Evolutionary conservation across 2,797 vertebrate species (phyloP), one percentile per base, ranked within the genome.

Genomic region (Corythornis leucogaster): DNA sequence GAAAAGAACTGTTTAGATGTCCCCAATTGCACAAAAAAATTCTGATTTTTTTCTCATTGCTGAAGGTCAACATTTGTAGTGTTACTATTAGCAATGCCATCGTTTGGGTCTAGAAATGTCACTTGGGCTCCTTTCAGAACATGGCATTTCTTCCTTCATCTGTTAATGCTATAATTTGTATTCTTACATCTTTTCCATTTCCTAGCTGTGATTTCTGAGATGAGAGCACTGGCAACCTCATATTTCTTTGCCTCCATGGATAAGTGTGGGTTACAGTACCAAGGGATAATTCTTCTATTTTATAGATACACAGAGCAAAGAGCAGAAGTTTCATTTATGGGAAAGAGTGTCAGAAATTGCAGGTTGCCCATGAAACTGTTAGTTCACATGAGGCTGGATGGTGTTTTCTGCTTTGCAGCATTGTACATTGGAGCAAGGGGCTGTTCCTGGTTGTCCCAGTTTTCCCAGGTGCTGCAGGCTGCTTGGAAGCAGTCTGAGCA

Each of bases 271-370:
- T 88, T 53, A 45, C 8, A 53, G 12, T 80, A 69, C 51, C 0
- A 2, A 73, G 24, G 22, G 46, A 30, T 55, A 59, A 35, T 58
- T 92, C 28, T 61, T 16, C 33, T 77, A 3, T 67, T 87, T 80
- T 62, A 57, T 45, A 75, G 40, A 40, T 80, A 22, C 71, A 17
- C 2, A 1, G 46, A 87, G 11, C 9, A 55, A 48, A 35, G 35
- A 71, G 20, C 24, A 76, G 69, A 69, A 75, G 9, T 83, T 66
- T 73, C 33, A 48, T 89, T 89, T 86, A 33, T 93, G 48, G 22
- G 17, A 74, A 73, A 54, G 7, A 90, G 40, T 38, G n/a, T 30
- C 33, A 89, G 67, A 83, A 84, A 70, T 70, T 46, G 38, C 45
- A 78, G 30, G 9, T 51, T 89, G 38, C 20, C 25, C 18, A 0